Conservation (phyloP, 1,140 invertebrate genomes). For the Subanguina moxae region DNA sequence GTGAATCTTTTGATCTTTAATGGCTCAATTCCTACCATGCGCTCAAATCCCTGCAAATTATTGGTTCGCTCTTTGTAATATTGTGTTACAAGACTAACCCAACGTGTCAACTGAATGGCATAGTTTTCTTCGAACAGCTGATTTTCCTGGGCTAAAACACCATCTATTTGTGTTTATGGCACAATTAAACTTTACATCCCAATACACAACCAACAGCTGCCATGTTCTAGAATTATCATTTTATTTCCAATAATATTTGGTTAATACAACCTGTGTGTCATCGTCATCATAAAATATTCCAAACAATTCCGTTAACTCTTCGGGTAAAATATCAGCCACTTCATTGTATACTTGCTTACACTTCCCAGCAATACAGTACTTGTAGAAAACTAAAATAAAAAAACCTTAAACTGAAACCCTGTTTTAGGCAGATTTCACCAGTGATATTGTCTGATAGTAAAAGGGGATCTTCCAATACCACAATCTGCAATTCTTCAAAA, state of each 20-base stretch:
- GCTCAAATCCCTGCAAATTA: neutral
- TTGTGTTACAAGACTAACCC: constrained; percentile 12
- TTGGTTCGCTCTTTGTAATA: too few species aligned
- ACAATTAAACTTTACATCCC: neutral
- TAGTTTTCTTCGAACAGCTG: constrained; percentile 36
- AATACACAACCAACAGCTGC: constrained; percentile 8
- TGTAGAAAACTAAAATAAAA: neutral
- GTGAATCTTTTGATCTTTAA: too few species aligned
- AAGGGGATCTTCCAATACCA: neutral
- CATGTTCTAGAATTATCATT: neutral
- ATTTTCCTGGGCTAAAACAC: constrained; percentile 11
- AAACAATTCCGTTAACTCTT: neutral
- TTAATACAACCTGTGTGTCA: neutral
- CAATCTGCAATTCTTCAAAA: neutral
- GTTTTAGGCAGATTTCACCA: neutral
- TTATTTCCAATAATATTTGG: neutral
- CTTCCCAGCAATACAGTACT: neutral
- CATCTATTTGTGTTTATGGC: neutral
- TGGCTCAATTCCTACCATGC: neutral
- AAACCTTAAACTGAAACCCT: neutral
- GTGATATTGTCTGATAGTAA: neutral
- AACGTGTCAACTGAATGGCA: constrained; percentile 36
- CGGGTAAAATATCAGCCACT: neutral
- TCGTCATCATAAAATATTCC: neutral
- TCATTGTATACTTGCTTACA: neutral